Evolutionary conservation across 2,888 invertebrate species (phyloP), one percentile per base, ranked within the genome.

Genomic region (Choristoneura rosaceana): DNA sequence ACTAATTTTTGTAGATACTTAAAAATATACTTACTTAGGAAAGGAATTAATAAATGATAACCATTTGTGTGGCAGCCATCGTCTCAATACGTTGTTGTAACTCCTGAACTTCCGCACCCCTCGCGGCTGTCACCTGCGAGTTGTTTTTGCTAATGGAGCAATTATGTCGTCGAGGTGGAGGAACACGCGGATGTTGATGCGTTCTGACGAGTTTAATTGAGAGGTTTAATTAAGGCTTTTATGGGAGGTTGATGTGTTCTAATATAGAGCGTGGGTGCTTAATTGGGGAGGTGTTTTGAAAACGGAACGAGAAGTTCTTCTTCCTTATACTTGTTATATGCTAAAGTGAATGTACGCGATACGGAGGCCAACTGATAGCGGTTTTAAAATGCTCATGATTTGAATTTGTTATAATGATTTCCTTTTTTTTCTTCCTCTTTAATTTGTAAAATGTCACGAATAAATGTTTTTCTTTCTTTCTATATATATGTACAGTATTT

Each of bases 61-160:
- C 25, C 12, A 15, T 45, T 61, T 43, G 43, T 55, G 10, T 25
- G 55, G 55, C 55, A 55, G 55, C 12, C 55, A 52, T 2, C 50
- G 15, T 17, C 15, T 15, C 50, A 8, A 7, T 8, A 17, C 38
- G 38, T n/a, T 12, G 12, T 25, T 25, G 55, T 55, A 55, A 52
- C 52, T 55, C 55, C 25, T 9, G 3, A 25, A 25, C 55, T 52
- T 17, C 55, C 55, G 17, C 52, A 15, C 17, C 50, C 50, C 15
- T 15, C 15, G 50, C 47, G 14, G 14, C 50, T 15, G 17, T 15
- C 25, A 55, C 55, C 55, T 55, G 25, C 55, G 25, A 52, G 25
- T 55, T 55, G 55, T 55, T 55, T 55, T 25, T 55, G 55, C 55
- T 55, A 55, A 55, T 55, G 55, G 55, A 55, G 55, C 55, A 55